Evolutionary conservation across 2,113 vertebrate species (phyloP), one percentile per base, ranked within the genome.

Genomic region (Anas platyrhynchos): DNA sequence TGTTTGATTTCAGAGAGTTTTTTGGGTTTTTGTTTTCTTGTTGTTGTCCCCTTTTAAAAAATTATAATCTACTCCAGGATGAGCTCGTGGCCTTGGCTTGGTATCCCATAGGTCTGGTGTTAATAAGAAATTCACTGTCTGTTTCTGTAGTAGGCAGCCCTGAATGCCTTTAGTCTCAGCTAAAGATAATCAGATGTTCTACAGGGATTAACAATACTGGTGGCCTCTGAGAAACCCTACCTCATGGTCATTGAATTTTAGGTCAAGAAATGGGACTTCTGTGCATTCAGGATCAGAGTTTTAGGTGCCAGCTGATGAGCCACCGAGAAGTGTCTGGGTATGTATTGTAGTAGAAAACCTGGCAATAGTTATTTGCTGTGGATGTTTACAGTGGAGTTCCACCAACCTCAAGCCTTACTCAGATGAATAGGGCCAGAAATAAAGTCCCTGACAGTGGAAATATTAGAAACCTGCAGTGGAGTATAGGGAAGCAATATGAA

Each of bases 181-280:
- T 91, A 65, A 91, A 92, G 65, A 54, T 31, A 66, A 83, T 93
- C 86, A 94, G 68, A 83, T 74, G 46, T 74, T 88, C 41, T 63
- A 12, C 61, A 61, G 58, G 56, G 9, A n/a, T 59, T 62, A 83
- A 43, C 25, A 36, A 27, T 31, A 7, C 59, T 69, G 50, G 55
- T 86, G 59, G 73, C 76, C 50, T 77, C 91, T 81, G 61, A 74
- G 41, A 90, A 78, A 23, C 27, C 31, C 31, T 59, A 54, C n/a
- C n/a, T 73, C 52, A n/a, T 5, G 29, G 44, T 48, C 67, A 80
- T 2, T 73, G 63, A 79, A 54, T 61, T 85, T 78, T 38, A 54
- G 26, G 36, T 32, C 62, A 55, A 43, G 54, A 79, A 91, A 75
- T 55, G 3, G 13, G 25, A 34, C 4, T 1, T 9, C 16, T 79